phyloP scores from a whole-genome alignment of 2,888 invertebrate species.

The Fabriciana adippe region DNA sequence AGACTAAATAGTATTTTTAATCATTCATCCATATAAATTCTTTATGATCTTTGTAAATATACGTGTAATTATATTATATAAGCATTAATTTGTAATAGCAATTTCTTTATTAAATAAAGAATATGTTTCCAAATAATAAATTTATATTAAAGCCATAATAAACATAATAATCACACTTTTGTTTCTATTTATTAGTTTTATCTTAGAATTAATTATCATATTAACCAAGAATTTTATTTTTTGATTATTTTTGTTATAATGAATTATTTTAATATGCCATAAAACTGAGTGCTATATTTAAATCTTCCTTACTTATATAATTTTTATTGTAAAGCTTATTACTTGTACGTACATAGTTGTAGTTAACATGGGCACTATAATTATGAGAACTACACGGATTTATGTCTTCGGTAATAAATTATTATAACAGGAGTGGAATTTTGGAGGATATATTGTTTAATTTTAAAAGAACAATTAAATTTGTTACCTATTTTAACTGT shows the following conservation, averaged over 20 bases:
- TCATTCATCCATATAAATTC: no score
- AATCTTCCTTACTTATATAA: constrained; percentile 4
- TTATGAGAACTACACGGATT: not conserved
- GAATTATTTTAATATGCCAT: constrained; percentile 31
- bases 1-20: no score
- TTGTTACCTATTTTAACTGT: not conserved
- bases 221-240: not conserved
- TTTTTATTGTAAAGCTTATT: constrained; percentile 3
- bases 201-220: no score
- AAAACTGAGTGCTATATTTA: constrained; percentile 39
- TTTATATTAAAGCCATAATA: constrained; percentile 7
- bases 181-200: not conserved
- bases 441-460: not conserved
- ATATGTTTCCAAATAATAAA: not conserved
- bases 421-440: not conserved
- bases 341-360: constrained; percentile 8
- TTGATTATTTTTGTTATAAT: not conserved
- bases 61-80: not conserved
- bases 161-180: not conserved
- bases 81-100: not conserved
- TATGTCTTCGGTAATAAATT: not conserved
- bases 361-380: not conserved
- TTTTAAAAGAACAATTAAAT: not conserved
- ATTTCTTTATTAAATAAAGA: not conserved
- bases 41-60: constrained; percentile 4